Base-by-base conservation (phyloP, 1,140 invertebrate species). In the Tetraneura akinire region DNA sequence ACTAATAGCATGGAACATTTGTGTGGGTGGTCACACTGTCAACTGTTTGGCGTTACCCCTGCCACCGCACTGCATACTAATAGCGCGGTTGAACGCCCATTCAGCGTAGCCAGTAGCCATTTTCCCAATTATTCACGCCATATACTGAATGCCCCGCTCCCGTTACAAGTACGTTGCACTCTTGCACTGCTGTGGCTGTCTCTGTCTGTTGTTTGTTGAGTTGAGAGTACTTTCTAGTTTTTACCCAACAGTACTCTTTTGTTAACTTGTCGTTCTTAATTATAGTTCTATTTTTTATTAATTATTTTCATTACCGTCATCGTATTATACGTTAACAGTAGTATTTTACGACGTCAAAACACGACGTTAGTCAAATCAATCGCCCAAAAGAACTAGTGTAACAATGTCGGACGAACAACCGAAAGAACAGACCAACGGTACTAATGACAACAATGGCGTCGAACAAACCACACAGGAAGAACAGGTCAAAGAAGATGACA, bases 371-470 rank as follows among this genome's bases (percentile, higher is more conserved):
- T 8, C 1, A 16, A 13, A 51, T 1, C 45, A 70, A 3, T n/a
- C 18, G 8, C 14, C 13, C n/a, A 9, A 14, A 71, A 14, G 0
- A 1, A n/a, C 26, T 9, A 0, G 23, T 1, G 68, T 5, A 6
- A 78, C 6, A 1, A 78, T 78, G 74, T 78, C 74, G 0, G 74
- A 78, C 55, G 74, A 78, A 60, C 74, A 78, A 47, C 74, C 53
- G 0, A 78, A 78, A 3, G 74, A 78, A 78, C 45, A 62, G 23
- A 62, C 74, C n/a, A 78, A 78, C 74, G 74, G 74, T 13, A 78
- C 74, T 10, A 78, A 78, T 18, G 74, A 78, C n/a, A 78, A 78
- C 55, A 78, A 78, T 62, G 74, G 74, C 51, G 74, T 78, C n/a
- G 74, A 78, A 29, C 74, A 78, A 29, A 9, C 49, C n/a, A 45